These are phyloP conservation scores for Amphiprion percula DNA, from an alignment of 2,113 vertebrate genomes.

Conservation along the genomic window DNA sequence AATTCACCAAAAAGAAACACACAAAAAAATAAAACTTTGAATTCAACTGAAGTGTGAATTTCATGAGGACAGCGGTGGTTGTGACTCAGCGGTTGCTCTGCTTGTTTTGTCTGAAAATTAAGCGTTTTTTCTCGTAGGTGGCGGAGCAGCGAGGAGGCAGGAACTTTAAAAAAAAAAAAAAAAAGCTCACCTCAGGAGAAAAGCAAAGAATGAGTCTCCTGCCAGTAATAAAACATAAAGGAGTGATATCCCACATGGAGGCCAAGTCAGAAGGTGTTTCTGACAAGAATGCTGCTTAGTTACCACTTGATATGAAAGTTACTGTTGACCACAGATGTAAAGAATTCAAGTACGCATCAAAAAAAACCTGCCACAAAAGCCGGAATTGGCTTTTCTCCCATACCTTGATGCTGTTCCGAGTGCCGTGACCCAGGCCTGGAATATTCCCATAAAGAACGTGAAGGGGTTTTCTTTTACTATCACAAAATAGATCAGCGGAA, in stretches of 20 bases:
- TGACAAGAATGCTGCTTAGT: background rate
- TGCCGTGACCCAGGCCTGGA: conserved; percentile 99
- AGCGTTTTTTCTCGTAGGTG: conserved; percentile 13
- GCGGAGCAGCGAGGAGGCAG: conserved; percentile 1
- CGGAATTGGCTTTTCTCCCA: background rate
- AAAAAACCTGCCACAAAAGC: no score
- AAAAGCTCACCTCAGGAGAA: conserved; percentile 32
- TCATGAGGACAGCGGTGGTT: background rate
- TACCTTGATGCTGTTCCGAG: conserved; percentile 99
- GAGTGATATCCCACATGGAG: conserved; percentile 21
- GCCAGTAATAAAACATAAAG: conserved; percentile 62
- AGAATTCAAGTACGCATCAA: no score
- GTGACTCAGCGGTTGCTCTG: conserved; percentile 35
- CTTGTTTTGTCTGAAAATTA: conserved; percentile 44
- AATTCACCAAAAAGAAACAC: no score
- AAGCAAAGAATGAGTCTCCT: conserved; percentile 5
- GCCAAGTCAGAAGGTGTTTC: conserved; percentile 13
- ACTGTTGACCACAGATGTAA: background rate
- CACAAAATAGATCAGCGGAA: conserved; percentile 95
- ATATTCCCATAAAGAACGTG: conserved; percentile 95
- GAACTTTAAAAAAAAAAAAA: conserved; percentile 9
- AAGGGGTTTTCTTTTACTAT: conserved; percentile 95
- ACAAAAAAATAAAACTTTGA: background rate
- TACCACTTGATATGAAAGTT: conserved; percentile 21
- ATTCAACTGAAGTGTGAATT: conserved; percentile 13